phyloP scores from a whole-genome alignment of 2,797 vertebrate species.

The Platyrinchus mystaceus region DNA sequence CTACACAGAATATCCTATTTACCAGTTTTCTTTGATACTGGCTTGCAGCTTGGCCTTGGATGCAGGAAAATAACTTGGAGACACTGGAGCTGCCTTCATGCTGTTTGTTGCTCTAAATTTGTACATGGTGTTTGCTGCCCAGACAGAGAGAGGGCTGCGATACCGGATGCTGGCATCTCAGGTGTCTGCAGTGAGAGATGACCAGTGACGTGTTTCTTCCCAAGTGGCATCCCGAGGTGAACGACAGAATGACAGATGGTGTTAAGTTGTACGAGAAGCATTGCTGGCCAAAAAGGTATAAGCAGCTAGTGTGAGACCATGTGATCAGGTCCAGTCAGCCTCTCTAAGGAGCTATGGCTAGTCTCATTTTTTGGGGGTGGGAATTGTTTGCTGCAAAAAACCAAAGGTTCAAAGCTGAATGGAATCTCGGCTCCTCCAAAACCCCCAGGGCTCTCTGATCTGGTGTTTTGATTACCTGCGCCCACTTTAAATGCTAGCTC shows the following conservation, averaged over 20 bases:
- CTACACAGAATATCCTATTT: background rate
- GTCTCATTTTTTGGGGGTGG: background rate
- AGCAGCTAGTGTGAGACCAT: background rate
- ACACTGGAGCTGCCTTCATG: background rate
- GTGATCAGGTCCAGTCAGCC: background rate
- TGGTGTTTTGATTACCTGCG: slow-evolving; percentile 32
- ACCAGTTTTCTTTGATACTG: background rate
- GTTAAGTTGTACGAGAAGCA: background rate
- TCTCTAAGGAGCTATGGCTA: background rate
- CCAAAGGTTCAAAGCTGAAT: background rate
- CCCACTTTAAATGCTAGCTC: slow-evolving; percentile 28
- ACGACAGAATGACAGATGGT: background rate
- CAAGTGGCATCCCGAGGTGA: background rate
- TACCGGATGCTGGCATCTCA: background rate
- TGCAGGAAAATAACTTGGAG: background rate
- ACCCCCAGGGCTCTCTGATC: background rate
- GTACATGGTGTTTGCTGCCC: background rate
- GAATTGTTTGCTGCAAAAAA: background rate
- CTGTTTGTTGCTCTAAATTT: background rate
- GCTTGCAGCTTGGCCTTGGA: background rate
- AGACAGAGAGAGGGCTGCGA: background rate
- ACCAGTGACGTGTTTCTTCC: background rate
- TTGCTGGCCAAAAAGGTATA: background rate
- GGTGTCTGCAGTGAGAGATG: background rate
- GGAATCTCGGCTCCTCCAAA: background rate